Percentiles rank a stretch among this genome's conserved stretches.
phyloP scores from a whole-genome alignment of 1,140 invertebrate species.

The Maconellicoccus hirsutus region DNA sequence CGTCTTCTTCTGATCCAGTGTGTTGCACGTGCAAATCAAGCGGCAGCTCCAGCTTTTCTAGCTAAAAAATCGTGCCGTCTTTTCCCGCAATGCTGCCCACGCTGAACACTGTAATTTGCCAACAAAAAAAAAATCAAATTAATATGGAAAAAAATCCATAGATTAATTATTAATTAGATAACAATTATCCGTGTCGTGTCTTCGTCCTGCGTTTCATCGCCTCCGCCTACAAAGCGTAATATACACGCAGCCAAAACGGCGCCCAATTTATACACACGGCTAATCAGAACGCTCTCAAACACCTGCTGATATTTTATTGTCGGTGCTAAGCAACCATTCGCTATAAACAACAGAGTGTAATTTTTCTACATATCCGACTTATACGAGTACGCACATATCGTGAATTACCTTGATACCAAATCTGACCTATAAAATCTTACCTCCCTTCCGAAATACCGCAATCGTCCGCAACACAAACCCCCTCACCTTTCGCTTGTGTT shows the following conservation, averaged over 20 bases:
- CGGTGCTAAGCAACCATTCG: background rate
- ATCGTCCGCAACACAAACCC: no score
- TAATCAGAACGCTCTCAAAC: background rate
- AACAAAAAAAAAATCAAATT: background rate
- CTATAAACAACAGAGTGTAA: background rate
- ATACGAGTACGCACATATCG: no score
- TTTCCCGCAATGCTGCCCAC: conserved; percentile 4
- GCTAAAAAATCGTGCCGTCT: background rate
- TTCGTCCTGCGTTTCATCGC: no score
- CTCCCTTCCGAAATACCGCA: no score
- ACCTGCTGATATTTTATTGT: conserved; percentile 5
- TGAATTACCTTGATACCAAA: background rate
- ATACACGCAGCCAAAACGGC: no score
- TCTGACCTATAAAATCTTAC: background rate
- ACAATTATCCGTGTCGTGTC: no score
- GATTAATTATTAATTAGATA: no score
- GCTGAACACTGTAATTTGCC: background rate
- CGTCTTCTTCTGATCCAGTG: conserved; percentile 16
- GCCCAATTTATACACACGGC: background rate
- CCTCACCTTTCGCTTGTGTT: no score
- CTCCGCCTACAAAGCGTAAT: no score
- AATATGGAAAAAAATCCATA: background rate
- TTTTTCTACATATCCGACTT: background rate
- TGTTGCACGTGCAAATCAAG: conserved; percentile 13
- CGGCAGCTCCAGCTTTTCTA: conserved; percentile 20